Base-by-base conservation (phyloP, 2,797 vertebrate species). In the Anguilla pacifica region DNA sequence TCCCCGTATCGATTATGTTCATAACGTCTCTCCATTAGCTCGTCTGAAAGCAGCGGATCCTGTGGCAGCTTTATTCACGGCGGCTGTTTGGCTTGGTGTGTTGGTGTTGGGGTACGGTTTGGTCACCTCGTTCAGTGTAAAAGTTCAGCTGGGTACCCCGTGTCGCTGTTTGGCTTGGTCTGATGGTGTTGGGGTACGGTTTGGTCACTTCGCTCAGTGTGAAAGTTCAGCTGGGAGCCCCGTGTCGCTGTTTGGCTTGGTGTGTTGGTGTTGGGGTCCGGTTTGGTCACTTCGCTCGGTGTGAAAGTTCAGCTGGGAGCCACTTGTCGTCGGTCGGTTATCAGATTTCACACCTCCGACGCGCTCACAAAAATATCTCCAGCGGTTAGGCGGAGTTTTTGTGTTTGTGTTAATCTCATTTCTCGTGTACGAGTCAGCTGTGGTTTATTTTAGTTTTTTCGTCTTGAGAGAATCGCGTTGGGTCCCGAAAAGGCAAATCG, bases 1-100 rank as follows among this genome's bases (percentile, higher is more conserved):
- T 9, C 51, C 85, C 25, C 88, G 2, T 91, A 94, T 94, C 89
- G 92, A 93, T 94, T 91, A 49, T 83, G 89, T 90, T 92, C 92
- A 94, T 94, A 91, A 92, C 91, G 93, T 93, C 90, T 72, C 88
- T 88, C 88, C 84, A 70, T 86, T 53, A 13, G 61, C 86, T 64
- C 51, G 91, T 91, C 88, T 91, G 89, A 64, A 77, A 91, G 89
- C 86, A 74, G 91, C 10, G 13, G 11, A 90, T 93, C 90, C 88
- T 15, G 88, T 94, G 92, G 92, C 90, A 92, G 87, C 90, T 88
- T 82, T 92, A 91, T 90, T 91, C 91, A 89, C 88, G 83, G 93
- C 89, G 28, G 22, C 51, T 67, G 39, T 85, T n/a, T 77, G 13
- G 28, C 1, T 13, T 39, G 49, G 49, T 9, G 0, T 51, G 4